Evolutionary conservation across 2,888 invertebrate genomes (phyloP).

Genomic region (Geotrupes spiniger): DNA sequence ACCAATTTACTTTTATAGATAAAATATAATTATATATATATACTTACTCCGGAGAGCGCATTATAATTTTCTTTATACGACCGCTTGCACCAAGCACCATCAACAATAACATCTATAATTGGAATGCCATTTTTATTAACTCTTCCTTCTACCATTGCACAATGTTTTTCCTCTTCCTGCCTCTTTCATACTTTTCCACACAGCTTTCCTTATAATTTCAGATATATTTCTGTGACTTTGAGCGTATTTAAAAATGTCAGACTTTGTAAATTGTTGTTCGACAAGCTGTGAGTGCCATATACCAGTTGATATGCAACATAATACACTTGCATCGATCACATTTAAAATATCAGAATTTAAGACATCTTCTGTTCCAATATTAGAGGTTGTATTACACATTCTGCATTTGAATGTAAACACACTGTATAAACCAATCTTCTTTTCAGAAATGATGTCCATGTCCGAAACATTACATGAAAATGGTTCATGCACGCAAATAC

Average conservation of each 20-base stretch:
- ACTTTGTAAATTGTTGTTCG: too few species aligned
- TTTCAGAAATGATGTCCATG: background rate
- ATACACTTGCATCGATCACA: background rate
- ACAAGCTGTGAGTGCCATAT: background rate
- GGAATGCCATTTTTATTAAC: background rate
- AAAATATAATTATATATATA: too few species aligned
- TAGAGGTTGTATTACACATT: background rate
- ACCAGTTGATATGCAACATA: background rate
- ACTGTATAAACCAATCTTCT: background rate
- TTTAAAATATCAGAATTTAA: background rate
- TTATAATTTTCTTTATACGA: slow-evolving; percentile 1
- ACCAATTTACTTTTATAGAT: too few species aligned
- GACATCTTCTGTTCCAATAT: background rate
- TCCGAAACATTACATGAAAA: background rate
- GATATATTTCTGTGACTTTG: too few species aligned
- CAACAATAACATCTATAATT: background rate
- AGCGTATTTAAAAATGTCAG: too few species aligned
- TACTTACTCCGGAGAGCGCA: background rate
- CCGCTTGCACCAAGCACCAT: slow-evolving; percentile 2
- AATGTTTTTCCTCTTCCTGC: background rate
- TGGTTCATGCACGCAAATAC: background rate
- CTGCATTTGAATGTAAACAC: background rate
- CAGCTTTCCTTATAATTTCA: too few species aligned
- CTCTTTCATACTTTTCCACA: too few species aligned
- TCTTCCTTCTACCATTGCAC: background rate